Conservation (phyloP, 2,888 invertebrate genomes). For the Lydus trimaculatus region DNA sequence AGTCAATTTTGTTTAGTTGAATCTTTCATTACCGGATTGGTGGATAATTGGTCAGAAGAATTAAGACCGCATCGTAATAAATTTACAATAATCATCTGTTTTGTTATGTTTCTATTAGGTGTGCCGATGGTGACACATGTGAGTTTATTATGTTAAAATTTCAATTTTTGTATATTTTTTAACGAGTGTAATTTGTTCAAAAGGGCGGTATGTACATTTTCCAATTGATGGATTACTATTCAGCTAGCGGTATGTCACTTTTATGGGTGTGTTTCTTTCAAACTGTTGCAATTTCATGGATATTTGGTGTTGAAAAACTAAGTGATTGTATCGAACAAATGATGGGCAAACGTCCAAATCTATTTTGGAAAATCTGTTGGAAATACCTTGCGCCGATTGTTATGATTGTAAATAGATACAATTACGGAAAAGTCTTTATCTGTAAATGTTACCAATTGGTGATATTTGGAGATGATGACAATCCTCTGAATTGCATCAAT, state of each 20-base stretch:
- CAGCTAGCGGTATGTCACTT: slow-evolving; percentile 67
- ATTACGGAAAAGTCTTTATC: background rate
- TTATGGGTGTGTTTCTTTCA: slow-evolving; percentile 70
- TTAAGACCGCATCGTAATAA: slow-evolving; percentile 68
- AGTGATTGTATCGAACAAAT: slow-evolving; percentile 69
- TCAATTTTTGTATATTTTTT: slow-evolving; percentile 24
- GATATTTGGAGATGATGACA: too few species aligned
- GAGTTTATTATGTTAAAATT: slow-evolving; percentile 38
- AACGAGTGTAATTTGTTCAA: too few species aligned
- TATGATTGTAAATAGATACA: slow-evolving; percentile 64
- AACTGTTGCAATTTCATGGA: slow-evolving; percentile 68
- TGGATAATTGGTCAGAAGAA: slow-evolving; percentile 67
- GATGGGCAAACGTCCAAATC: slow-evolving; percentile 66
- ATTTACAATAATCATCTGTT: slow-evolving; percentile 76
- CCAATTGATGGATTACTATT: slow-evolving; percentile 83
- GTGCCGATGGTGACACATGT: slow-evolving; percentile 88
- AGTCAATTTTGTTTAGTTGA: slow-evolving; percentile 77
- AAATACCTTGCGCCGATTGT: slow-evolving; percentile 67
- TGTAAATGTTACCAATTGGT: too few species aligned
- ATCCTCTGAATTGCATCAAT: background rate
- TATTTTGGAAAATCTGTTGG: slow-evolving; percentile 68
- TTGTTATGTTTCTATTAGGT: slow-evolving; percentile 83
- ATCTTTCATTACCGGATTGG: slow-evolving; percentile 66
- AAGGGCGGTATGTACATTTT: slow-evolving; percentile 91
- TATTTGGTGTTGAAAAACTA: slow-evolving; percentile 67